These are phyloP conservation scores for Melanerpes aurifrons DNA, from an alignment of 2,113 vertebrate species.

Conservation along the genomic window DNA sequence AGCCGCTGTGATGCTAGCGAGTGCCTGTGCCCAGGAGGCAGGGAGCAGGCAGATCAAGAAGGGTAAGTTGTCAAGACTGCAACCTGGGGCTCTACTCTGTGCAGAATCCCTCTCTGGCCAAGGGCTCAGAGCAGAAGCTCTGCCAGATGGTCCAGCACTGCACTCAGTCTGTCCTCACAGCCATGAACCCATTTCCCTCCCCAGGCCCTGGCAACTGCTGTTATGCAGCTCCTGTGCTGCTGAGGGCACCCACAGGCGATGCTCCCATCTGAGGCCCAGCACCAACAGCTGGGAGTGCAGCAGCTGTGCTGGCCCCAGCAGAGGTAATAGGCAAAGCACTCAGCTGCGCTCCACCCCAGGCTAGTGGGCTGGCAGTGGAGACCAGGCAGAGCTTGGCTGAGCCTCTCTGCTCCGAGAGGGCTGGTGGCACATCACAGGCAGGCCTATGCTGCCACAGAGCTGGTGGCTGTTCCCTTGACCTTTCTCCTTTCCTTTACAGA, in stretches of 20 bases:
- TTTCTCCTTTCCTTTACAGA: no score
- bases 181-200: background rate
- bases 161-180: background rate
- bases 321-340: background rate
- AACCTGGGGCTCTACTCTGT: background rate
- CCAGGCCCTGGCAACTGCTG: background rate
- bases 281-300: background rate
- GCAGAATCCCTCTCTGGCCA: background rate
- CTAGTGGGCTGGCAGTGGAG: background rate
- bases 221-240: background rate
- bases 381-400: no score
- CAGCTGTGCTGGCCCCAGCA: background rate
- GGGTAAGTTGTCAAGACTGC: background rate
- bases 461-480: no score
- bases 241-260: background rate
- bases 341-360: background rate
- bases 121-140: background rate
- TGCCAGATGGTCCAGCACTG: background rate
- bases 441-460: no score
- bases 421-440: no score
- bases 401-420: no score
- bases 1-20: background rate
- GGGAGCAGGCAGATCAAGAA: background rate
- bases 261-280: background rate
- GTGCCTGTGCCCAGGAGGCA: background rate